Percentiles rank a stretch among this genome's conserved stretches.
These are phyloP conservation scores for Polypterus senegalus DNA, from an alignment of 2,113 vertebrate genomes.

Conservation along the genomic window DNA sequence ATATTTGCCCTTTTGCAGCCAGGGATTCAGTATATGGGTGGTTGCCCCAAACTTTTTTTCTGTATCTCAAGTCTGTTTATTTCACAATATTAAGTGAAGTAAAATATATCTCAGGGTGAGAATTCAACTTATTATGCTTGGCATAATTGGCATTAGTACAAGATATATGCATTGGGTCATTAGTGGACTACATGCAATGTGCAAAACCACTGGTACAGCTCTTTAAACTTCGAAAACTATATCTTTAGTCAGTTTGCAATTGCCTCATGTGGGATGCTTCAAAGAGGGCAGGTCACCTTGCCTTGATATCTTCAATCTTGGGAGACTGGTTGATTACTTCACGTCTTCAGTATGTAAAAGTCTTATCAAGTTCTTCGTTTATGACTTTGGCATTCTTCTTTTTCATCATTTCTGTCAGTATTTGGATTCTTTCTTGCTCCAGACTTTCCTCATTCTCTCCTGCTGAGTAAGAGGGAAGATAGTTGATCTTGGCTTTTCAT, in stretches of 20 bases:
- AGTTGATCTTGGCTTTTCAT: constrained; percentile 23
- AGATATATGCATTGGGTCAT: not conserved
- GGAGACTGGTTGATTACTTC: constrained; percentile 12
- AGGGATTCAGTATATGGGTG: too few relatives aligned
- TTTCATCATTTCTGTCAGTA: constrained; percentile 23
- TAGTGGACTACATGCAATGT: not conserved
- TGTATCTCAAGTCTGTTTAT: not conserved
- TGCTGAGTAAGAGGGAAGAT: constrained; percentile 16
- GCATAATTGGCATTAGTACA: constrained; percentile 4
- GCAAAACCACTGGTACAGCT: constrained; percentile 12
- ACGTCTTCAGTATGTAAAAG: constrained; percentile 17
- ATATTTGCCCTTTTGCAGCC: too few relatives aligned
- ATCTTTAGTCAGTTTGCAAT: constrained; percentile 5
- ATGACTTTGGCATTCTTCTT: constrained; percentile 18
- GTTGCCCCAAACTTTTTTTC: too few relatives aligned
- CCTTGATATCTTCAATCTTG: constrained; percentile 19
- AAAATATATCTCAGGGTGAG: too few relatives aligned
- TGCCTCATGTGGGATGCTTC: constrained; percentile 17
- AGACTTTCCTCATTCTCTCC: constrained; percentile 19
- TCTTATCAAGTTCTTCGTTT: constrained; percentile 21
- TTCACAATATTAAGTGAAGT: not conserved
- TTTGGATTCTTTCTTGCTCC: constrained; percentile 18
- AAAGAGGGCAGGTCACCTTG: constrained; percentile 23
- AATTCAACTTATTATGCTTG: constrained; percentile 9
- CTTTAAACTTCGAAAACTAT: constrained; percentile 8